Evolutionary conservation across 2,888 invertebrate species (phyloP).

Genomic region (Thecocarcelia acutangulata): DNA sequence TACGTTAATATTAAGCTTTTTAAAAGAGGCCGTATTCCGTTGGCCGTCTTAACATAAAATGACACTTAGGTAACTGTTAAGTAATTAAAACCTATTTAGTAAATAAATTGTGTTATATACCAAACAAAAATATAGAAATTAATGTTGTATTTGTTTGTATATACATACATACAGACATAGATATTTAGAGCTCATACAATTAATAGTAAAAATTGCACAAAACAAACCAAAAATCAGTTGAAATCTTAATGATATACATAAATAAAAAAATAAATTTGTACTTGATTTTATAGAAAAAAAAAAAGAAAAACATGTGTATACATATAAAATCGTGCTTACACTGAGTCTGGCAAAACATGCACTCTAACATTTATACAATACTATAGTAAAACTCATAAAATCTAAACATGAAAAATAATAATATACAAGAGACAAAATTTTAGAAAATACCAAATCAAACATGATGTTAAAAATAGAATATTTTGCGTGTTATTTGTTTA

Average conservation of each 20-base stretch:
- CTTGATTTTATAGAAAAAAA: constrained; percentile 12
- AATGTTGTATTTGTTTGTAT: constrained; percentile 45
- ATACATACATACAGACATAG: constrained; percentile 15
- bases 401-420: constrained; percentile 1
- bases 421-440: background rate
- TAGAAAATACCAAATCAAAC: background rate
- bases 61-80: constrained; percentile 10
- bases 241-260: background rate
- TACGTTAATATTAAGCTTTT: background rate
- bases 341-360: background rate
- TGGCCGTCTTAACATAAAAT: no score
- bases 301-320: background rate
- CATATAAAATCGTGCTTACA: background rate
- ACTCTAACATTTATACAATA: background rate
- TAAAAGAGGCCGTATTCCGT: background rate
- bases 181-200: background rate
- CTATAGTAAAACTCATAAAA: background rate
- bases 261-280: constrained; percentile 30
- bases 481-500: background rate
- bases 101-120: background rate
- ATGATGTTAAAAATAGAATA: constrained; percentile 19
- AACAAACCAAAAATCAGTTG: background rate
- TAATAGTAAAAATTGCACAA: background rate
- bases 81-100: background rate
- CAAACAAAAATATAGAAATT: constrained; percentile 13